Percentiles rank a stretch among this genome's conserved stretches.
Conservation (phyloP, 2,888 invertebrate genomes). For the Gastracanthus pulcherrimus region DNA sequence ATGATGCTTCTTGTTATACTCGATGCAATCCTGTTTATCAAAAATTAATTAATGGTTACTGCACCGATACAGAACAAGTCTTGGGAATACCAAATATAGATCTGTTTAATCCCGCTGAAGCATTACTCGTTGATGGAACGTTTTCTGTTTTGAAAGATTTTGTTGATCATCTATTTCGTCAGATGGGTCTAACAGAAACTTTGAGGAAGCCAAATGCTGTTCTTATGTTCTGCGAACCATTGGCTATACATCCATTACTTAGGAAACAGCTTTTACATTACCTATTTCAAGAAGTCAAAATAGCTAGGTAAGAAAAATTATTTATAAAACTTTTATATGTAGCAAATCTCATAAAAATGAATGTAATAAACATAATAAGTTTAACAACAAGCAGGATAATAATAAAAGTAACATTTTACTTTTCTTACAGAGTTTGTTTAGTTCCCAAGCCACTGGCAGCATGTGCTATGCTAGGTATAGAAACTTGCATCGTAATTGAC, state of each 20-base stretch:
- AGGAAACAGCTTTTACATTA: conserved; percentile 75
- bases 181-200: conserved; percentile 73
- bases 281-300: conserved; percentile 76
- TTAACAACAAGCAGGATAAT: conserved; percentile 14
- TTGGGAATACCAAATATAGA: conserved; percentile 76
- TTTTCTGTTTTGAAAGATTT: conserved; percentile 74
- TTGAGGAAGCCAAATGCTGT: conserved; percentile 75
- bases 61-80: conserved; percentile 73
- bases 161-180: conserved; percentile 75
- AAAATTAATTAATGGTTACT: conserved; percentile 75
- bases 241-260: conserved; percentile 73
- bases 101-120: conserved; percentile 75
- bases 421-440: conserved; percentile 72
- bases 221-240: conserved; percentile 76
- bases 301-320: conserved; percentile 71
- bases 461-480: conserved; percentile 74
- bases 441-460: conserved; percentile 76
- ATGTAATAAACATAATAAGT: too few species aligned
- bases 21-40: conserved; percentile 73
- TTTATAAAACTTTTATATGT: conserved; percentile 5
- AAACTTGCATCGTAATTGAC: conserved; percentile 77
- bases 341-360: too few species aligned
- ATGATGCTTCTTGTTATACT: conserved; percentile 70
- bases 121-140: conserved; percentile 72
- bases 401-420: background rate